Evolutionary conservation across 2,113 vertebrate genomes (phyloP).

Genomic region (Cryptotis parvus): DNA sequence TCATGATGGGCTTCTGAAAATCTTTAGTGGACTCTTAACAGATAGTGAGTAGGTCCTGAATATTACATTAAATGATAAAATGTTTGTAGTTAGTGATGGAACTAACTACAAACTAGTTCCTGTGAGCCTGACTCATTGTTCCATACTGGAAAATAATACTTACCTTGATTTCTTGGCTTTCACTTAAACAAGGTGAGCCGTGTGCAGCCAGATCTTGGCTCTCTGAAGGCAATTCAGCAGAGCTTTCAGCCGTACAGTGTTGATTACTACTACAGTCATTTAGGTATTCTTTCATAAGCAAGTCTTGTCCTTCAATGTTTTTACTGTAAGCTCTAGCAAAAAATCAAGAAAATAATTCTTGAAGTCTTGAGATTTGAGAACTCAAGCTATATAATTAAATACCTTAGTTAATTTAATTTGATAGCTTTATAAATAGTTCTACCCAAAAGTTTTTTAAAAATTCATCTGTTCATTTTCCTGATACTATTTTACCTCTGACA

Average conservation of each 20-base stretch:
- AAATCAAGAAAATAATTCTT: slow-evolving; percentile 46
- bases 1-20: background rate
- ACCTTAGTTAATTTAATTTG: background rate
- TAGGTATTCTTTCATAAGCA: slow-evolving; percentile 72
- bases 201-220: slow-evolving; percentile 57
- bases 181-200: slow-evolving; percentile 61
- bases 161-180: slow-evolving; percentile 83
- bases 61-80: background rate
- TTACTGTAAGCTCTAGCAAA: slow-evolving; percentile 85
- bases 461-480: background rate
- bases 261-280: slow-evolving; percentile 16
- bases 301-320: slow-evolving; percentile 83
- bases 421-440: slow-evolving; percentile 7
- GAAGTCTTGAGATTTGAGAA: slow-evolving; percentile 17
- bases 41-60: background rate
- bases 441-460: background rate
- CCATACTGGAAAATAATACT: background rate
- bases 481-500: background rate
- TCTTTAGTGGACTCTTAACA: background rate
- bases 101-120: accelerated
- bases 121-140: background rate
- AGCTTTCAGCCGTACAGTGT: background rate
- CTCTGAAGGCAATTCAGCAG: background rate
- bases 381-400: background rate
- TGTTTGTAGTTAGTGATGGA: background rate